Percentiles rank a stretch among this genome's conserved stretches.
These are phyloP conservation scores for Dyspetes luteomarginatus DNA, from an alignment of 2,888 invertebrate genomes.

Conservation along the genomic window DNA sequence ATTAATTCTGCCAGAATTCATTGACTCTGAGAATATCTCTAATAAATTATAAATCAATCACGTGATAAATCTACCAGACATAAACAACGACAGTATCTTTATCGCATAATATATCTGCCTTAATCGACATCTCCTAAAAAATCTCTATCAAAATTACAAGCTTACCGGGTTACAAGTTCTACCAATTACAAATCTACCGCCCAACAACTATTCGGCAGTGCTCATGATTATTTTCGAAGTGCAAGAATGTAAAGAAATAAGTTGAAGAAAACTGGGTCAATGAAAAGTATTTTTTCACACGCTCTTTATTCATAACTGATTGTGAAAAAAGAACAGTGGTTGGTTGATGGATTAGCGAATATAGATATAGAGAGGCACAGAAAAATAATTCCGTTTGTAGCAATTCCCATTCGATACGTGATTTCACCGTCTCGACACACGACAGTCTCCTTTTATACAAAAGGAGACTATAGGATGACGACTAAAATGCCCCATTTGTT, in stretches of 20 bases:
- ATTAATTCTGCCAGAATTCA: no score
- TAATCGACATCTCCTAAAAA: no score
- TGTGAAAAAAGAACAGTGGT: conserved; percentile 1
- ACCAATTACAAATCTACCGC: no score
- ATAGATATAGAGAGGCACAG: not conserved
- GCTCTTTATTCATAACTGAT: not conserved
- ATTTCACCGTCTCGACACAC: not conserved
- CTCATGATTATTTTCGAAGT: no score
- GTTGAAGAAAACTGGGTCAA: conserved; percentile 15
- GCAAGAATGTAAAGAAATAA: not conserved
- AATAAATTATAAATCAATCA: no score
- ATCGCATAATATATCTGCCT: no score
- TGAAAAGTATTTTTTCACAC: not conserved
- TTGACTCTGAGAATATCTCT: no score
- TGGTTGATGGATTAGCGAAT: conserved; percentile 10
- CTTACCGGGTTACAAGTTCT: no score
- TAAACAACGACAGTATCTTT: no score
- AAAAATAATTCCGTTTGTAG: not conserved
- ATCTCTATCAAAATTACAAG: no score
- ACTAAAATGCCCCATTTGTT: conserved; percentile 31
- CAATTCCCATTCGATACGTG: conserved; percentile 17
- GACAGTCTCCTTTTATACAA: not conserved
- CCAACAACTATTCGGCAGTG: no score
- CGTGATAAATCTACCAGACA: no score
- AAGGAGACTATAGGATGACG: not conserved